Evolutionary conservation across 2,113 vertebrate species (phyloP), one percentile per base, ranked within the genome.

Genomic region (Rhipidura dahli): DNA sequence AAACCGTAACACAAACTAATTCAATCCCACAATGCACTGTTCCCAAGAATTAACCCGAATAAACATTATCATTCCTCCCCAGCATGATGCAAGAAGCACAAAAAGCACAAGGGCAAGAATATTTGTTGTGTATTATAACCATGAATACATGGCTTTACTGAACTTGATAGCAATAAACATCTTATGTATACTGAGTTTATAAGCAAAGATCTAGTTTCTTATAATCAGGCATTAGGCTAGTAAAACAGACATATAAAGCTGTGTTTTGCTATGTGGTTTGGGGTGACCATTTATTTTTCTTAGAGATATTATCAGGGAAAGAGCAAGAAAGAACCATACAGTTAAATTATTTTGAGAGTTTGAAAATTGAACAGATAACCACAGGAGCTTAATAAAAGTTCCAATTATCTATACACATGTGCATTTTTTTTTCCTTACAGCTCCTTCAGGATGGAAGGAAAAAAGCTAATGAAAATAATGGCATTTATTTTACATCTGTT

Each of bases 221-320:
- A 28, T 37, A 56, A 61, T 45, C 26, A 54, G n/a, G 6, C 15
- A n/a, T 31, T 53, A 82, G 9, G 5, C 13, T 69, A 68, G 8
- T 54, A 76, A 83, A 83, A 42, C 14, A 82, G 51, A 35, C 7
- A 17, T 27, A 39, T 22, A 66, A 40, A 27, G 8, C 17, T 77
- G 40, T 61, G 22, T 81, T 82, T 90, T 87, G 17, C 26, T 16
- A 37, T 3, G 30, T 83, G 35, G 3, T 39, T 88, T 64, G n/a
- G 13, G 8, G 13, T 69, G 17, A 40, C 22, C 8, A 24, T 83
- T 81, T 47, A 2, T 70, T 88, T 54, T 91, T 57, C 31, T 49
- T 33, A 50, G 3, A 68, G 21, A 15, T 60, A 23, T 17, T 78
- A 42, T 6, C 0, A 0, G 16, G 9, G 5, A 18, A 39, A 49